Base-by-base conservation (phyloP, 2,797 vertebrate species). In the Gallinago nigripennis region DNA sequence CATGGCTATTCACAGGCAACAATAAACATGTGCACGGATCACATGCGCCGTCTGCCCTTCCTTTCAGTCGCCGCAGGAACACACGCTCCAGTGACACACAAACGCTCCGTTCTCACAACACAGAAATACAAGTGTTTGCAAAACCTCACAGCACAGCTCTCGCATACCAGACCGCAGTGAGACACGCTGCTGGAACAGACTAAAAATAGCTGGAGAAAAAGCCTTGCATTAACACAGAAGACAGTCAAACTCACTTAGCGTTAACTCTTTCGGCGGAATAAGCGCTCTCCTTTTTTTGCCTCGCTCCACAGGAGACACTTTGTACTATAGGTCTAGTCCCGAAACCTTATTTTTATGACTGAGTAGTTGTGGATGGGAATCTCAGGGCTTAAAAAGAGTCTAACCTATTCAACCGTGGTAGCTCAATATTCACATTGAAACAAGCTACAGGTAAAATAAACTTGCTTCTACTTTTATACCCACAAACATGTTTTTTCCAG, bases 141-240 rank as follows among this genome's bases (percentile, higher is more conserved):
- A 95, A 95, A 90, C 73, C 94, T 92, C 92, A 77, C 87, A 77
- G 91, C 87, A 94, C 82, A 92, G 89, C 65, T 77, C 77, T 77
- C 16, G 48, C 92, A 89, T 79, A 93, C 46, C 86, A 96, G 64
- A 53, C 68, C 90, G 78, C 94, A 92, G 93, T 75, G 91, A 90
- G 94, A 94, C 56, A 84, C 57, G 4, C 78, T 71, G 76, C 93
- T 95, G 83, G 80, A 90, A 82, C 31, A 43, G 70, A 41, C 83
- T 94, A 95, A 96, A 96, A 97, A 94, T 85, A 97, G 86, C 82
- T 37, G 61, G 68, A 71, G 60, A 75, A 89, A 91, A 93, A 90
- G 56, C 53, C 75, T 69, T 81, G 51, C 45, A 61, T 51, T 83
- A 86, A 68, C 61, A 87, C 46, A 85, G 82, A 86, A 70, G 56